phyloP scores from a whole-genome alignment of 1,140 invertebrate genomes.

The Pomacea maculata region DNA sequence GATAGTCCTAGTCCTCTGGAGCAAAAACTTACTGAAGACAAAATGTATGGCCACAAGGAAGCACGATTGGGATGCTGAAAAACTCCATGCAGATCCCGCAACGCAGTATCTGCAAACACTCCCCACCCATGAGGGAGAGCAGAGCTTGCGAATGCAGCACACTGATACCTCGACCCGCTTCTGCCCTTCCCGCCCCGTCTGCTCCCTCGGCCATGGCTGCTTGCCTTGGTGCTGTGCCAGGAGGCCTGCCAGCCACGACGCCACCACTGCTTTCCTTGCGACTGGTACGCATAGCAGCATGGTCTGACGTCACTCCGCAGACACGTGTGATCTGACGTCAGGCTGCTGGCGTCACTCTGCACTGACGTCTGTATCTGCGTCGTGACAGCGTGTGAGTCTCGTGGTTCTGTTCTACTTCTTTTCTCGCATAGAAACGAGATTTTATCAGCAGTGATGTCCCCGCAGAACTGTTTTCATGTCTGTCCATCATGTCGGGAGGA shows the following conservation, averaged over 20 bases:
- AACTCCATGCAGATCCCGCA: conserved; percentile 39
- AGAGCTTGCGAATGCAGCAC: conserved; percentile 28
- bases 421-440: too few species aligned
- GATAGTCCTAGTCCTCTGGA: too few species aligned
- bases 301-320: conserved; percentile 4
- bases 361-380: too few species aligned
- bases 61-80: conserved; percentile 36
- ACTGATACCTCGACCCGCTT: conserved; percentile 5
- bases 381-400: too few species aligned
- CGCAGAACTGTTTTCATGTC: too few species aligned
- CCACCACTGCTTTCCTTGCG: conserved; percentile 21
- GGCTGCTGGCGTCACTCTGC: not conserved
- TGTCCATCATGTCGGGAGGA: too few species aligned
- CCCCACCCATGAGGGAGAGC: conserved; percentile 28
- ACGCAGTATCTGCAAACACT: conserved; percentile 30
- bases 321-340: not conserved
- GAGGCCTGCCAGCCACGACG: conserved; percentile 9
- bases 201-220: conserved; percentile 22
- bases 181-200: not conserved
- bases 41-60: conserved; percentile 36
- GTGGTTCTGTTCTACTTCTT: too few species aligned
- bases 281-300: conserved; percentile 27
- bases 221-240: not conserved
- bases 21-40: conserved; percentile 30
- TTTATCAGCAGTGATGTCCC: too few species aligned